Evolutionary conservation across 2,113 vertebrate genomes (phyloP).

Genomic region (Neogobius melanostomus): DNA sequence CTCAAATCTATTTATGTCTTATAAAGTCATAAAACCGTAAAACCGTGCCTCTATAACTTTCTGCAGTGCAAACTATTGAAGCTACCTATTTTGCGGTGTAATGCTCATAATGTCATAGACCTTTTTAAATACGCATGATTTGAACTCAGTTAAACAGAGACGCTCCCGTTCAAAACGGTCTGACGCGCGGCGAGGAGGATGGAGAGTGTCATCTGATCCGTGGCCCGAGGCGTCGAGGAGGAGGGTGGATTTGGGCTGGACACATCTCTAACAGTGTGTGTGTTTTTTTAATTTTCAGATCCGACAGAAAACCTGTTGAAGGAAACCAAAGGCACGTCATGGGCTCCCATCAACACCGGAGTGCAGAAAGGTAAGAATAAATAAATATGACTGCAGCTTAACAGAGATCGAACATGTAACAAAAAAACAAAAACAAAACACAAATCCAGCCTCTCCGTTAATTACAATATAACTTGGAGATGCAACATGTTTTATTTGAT

Average conservation of each 20-base stretch:
- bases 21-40: background rate
- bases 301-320: slow-evolving; percentile 90
- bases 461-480: too few species aligned
- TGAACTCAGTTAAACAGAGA: background rate
- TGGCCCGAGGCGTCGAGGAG: background rate
- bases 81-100: too few species aligned
- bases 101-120: too few species aligned
- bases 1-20: background rate
- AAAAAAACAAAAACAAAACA: background rate
- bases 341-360: slow-evolving; percentile 89
- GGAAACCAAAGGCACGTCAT: slow-evolving; percentile 88
- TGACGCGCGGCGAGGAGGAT: background rate
- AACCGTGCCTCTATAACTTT: background rate
- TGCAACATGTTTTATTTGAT: background rate
- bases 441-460: background rate
- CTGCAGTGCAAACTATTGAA: too few species aligned
- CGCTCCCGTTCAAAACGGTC: background rate
- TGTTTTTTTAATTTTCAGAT: slow-evolving; percentile 71
- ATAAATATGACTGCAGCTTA: background rate
- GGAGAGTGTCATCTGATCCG: background rate
- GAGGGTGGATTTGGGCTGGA: background rate
- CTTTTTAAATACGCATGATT: background rate
- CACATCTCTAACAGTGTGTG: slow-evolving; percentile 15
- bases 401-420: background rate
- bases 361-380: slow-evolving; percentile 92